A percentile compares a stretch with the other conserved stretches of the same genome.
Conservation (phyloP, 2,113 vertebrate genomes). For the Marmota flaviventris region DNA sequence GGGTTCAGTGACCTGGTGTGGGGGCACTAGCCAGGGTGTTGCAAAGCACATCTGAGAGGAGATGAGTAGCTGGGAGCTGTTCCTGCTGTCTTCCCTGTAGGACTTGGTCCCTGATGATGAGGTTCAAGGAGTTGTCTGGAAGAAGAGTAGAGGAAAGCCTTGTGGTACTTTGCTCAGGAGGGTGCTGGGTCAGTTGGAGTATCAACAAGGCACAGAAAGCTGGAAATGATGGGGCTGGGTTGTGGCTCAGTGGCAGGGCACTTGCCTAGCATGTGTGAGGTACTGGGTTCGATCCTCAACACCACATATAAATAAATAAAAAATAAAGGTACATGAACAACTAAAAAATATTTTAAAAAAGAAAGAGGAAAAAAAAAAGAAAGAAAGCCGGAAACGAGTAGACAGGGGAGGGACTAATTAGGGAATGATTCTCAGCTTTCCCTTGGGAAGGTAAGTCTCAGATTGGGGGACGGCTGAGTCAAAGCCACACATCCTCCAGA, state of each 20-base stretch:
- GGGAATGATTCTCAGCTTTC: background rate
- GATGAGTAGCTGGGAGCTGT: background rate
- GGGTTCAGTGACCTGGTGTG: background rate
- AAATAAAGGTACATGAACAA: no score
- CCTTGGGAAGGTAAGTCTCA: background rate
- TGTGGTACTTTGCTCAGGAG: background rate
- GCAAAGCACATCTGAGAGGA: background rate
- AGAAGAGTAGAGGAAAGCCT: background rate
- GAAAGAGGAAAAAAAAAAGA: no score
- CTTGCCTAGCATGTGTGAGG: no score
- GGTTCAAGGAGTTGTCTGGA: background rate
- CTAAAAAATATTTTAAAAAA: no score
- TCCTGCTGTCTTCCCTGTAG: background rate
- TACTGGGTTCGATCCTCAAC: no score
- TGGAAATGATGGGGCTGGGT: background rate
- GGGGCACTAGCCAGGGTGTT: background rate
- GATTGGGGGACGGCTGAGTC: background rate
- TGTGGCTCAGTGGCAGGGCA: no score
- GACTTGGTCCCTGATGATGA: background rate
- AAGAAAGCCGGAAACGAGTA: background rate
- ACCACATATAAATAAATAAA: no score
- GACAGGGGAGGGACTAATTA: background rate
- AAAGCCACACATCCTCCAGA: background rate
- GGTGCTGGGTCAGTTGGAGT: background rate
- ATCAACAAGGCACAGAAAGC: background rate